phyloP scores from a whole-genome alignment of 2,888 invertebrate species.

The Drosophila parthenogenetica region DNA sequence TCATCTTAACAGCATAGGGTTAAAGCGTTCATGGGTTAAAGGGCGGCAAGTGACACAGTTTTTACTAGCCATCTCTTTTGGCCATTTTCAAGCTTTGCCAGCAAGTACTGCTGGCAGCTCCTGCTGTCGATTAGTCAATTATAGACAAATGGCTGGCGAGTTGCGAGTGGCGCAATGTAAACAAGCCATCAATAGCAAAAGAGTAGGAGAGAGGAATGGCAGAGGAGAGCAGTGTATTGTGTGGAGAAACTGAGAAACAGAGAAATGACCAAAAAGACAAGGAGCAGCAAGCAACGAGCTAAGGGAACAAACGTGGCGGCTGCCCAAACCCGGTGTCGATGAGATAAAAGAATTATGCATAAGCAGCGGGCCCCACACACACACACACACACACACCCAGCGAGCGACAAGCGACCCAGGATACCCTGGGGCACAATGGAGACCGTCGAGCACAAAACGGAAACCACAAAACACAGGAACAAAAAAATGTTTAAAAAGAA shows the following conservation, averaged over 20 bases:
- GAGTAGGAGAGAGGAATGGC: background rate
- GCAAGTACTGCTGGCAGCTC: constrained; percentile 21
- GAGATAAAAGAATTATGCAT: constrained; percentile 78
- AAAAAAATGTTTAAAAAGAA: constrained; percentile 16
- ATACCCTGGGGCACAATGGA: constrained; percentile 46
- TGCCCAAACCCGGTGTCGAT: constrained; percentile 34
- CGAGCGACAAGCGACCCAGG: constrained; percentile 36
- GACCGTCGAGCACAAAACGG: constrained; percentile 43
- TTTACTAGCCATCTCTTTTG: constrained; percentile 3
- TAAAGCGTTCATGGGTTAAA: constrained; percentile 13
- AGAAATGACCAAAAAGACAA: constrained; percentile 4
- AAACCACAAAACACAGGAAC: constrained; percentile 67
- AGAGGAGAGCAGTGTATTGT: constrained; percentile 9
- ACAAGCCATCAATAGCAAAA: constrained; percentile 73
- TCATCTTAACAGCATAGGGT: constrained; percentile 12
- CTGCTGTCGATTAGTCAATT: constrained; percentile 76
- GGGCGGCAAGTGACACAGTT: constrained; percentile 52
- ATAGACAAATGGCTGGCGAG: constrained; percentile 77
- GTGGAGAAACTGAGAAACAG: constrained; percentile 4
- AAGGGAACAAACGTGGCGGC: background rate
- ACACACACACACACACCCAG: constrained; percentile 20
- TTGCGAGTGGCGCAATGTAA: constrained; percentile 67
- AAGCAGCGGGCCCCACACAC: constrained; percentile 53
- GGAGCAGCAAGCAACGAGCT: background rate
- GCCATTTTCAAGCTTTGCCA: background rate